A percentile compares a stretch with the other conserved stretches of the same genome.
Evolutionary conservation across 2,113 vertebrate species (phyloP).

Genomic region (Pterocles orientalis): DNA sequence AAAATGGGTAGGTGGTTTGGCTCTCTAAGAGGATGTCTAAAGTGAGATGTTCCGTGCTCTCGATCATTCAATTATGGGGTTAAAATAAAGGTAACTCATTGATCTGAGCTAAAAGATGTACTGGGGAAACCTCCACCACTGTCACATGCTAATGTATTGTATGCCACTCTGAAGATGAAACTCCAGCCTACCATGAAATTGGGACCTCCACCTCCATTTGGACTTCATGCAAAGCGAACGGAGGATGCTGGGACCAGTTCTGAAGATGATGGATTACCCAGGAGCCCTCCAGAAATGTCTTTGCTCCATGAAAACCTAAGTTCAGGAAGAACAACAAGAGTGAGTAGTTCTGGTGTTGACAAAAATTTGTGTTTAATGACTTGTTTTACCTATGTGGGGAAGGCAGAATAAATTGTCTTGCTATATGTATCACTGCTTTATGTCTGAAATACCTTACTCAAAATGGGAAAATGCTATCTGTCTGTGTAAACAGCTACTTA

Average conservation of each 20-base stretch:
- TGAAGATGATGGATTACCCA: conserved; percentile 82
- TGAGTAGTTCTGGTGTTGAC: conserved; percentile 58
- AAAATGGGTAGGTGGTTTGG: neutral
- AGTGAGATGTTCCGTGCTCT: neutral
- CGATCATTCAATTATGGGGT: neutral
- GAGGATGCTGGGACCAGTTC: conserved; percentile 80
- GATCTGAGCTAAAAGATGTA: neutral
- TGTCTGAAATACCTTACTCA: neutral
- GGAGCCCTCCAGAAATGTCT: conserved; percentile 79
- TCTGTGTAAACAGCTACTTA: neutral
- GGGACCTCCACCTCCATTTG: conserved; percentile 80
- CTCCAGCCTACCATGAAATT: conserved; percentile 90
- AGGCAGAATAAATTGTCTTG: neutral
- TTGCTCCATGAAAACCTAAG: conserved; percentile 65
- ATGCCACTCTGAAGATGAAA: conserved; percentile 78
- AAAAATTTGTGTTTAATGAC: neutral
- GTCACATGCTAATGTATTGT: conserved; percentile 17
- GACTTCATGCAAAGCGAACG: conserved; percentile 72
- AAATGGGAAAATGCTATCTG: neutral
- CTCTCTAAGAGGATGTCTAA: neutral
- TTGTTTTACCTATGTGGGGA: neutral
- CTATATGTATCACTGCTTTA: neutral
- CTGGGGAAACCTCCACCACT: neutral
- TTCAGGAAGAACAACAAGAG: conserved; percentile 73
- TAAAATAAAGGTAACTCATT: neutral